Conservation (phyloP, 1,140 invertebrate species). For the Orchestia grillus region DNA sequence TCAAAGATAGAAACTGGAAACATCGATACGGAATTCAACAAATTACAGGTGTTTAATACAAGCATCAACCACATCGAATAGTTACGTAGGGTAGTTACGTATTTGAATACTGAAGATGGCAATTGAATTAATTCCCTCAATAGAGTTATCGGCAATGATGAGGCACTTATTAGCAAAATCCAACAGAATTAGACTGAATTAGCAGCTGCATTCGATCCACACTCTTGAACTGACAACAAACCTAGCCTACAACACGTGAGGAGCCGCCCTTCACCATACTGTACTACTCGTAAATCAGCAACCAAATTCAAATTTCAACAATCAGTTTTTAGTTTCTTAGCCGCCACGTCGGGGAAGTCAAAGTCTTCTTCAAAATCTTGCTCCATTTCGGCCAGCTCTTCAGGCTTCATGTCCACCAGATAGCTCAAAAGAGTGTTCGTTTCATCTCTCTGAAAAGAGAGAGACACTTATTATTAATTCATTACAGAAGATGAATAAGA, state of each 20-base stretch:
- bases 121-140: neutral
- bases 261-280: too few relatives aligned
- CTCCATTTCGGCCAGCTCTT: conserved; percentile 21
- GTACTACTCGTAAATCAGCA: neutral
- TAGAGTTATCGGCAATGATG: neutral
- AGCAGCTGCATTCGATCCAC: too few relatives aligned
- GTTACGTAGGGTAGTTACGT: neutral
- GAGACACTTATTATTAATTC: neutral
- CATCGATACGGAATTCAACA: neutral
- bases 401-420: neutral
- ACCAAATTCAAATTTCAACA: neutral
- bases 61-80: neutral
- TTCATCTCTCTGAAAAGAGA: conserved; percentile 14
- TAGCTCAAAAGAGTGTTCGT: neutral
- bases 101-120: neutral
- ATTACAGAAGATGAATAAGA: neutral
- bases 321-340: neutral
- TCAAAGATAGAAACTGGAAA: neutral
- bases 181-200: neutral
- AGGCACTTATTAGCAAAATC: neutral
- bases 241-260: neutral
- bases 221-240: neutral
- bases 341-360: neutral
- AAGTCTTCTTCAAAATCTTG: neutral
- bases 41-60: neutral